Evolutionary conservation across 2,888 invertebrate species (phyloP).

Genomic region (Hipparchia semele): DNA sequence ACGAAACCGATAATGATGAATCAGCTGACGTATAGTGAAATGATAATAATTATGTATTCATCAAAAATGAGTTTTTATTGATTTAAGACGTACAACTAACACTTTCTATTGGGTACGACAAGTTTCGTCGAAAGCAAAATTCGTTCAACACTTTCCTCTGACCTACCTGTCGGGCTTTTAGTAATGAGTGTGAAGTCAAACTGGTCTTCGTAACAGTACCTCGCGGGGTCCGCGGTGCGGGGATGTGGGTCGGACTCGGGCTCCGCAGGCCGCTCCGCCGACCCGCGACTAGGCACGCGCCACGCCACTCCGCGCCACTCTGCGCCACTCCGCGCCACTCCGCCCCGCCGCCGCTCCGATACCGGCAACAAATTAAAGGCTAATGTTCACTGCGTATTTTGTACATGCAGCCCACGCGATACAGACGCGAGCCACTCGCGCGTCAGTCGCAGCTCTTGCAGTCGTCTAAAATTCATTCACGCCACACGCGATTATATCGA

Average conservation of each 20-base stretch:
- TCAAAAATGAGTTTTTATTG: neutral
- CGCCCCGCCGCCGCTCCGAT: no score
- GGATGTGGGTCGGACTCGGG: conserved; percentile 60
- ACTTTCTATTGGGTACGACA: conserved; percentile 73
- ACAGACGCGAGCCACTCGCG: no score
- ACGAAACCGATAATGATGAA: neutral
- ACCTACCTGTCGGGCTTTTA: conserved; percentile 61
- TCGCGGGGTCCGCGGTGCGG: conserved; percentile 47
- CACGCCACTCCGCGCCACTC: neutral
- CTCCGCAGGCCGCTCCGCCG: neutral
- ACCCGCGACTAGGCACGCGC: neutral
- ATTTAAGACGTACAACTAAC: conserved; percentile 47
- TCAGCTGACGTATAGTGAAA: neutral
- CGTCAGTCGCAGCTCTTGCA: no score
- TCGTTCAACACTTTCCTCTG: conserved; percentile 79
- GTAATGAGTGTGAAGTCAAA: conserved; percentile 66
- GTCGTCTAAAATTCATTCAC: no score
- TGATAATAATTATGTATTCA: neutral
- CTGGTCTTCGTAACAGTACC: conserved; percentile 76
- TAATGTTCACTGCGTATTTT: no score
- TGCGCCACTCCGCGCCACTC: no score
- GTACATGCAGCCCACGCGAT: no score
- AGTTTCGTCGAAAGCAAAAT: conserved; percentile 77
- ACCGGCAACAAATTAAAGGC: no score
- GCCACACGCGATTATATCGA: no score